Evolutionary conservation across 2,113 vertebrate genomes (phyloP).

Genomic region (Phylloscopus whistleri): DNA sequence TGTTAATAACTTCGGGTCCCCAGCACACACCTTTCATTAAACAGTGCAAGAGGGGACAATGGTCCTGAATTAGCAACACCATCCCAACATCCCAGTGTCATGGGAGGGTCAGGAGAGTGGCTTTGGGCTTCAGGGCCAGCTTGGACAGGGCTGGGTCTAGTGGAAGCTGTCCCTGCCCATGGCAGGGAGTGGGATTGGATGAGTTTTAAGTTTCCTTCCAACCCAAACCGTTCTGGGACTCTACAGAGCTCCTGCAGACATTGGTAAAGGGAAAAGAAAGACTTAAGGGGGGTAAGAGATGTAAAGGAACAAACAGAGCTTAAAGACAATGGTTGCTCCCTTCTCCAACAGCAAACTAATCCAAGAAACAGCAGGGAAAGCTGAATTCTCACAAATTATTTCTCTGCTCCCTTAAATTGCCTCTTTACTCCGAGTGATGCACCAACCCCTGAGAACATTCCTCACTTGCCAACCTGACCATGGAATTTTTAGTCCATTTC

Average conservation of each 20-base stretch:
- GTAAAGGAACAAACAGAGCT: not conserved
- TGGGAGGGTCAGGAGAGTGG: not conserved
- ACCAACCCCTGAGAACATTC: not conserved
- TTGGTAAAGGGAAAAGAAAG: not conserved
- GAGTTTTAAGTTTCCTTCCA: not conserved
- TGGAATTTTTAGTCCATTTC: not conserved
- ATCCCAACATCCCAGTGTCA: not conserved
- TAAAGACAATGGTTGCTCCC: not conserved
- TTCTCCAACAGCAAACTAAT: not conserved
- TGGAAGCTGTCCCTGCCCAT: not conserved
- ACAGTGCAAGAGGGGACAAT: not conserved
- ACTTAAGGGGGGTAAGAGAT: not conserved
- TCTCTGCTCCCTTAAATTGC: not conserved
- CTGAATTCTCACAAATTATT: not conserved
- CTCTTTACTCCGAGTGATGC: fast-evolving
- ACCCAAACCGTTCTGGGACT: not conserved
- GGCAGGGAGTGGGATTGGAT: not conserved
- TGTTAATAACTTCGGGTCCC: not conserved
- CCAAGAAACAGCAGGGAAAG: not conserved
- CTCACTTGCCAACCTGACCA: fast-evolving
- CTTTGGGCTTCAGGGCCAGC: not conserved
- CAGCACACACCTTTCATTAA: not conserved
- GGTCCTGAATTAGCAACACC: not conserved
- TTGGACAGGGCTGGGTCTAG: not conserved
- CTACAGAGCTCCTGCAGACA: not conserved